These are phyloP conservation scores for Microctonus brassicae DNA, from an alignment of 2,888 invertebrate species.

Conservation along the genomic window DNA sequence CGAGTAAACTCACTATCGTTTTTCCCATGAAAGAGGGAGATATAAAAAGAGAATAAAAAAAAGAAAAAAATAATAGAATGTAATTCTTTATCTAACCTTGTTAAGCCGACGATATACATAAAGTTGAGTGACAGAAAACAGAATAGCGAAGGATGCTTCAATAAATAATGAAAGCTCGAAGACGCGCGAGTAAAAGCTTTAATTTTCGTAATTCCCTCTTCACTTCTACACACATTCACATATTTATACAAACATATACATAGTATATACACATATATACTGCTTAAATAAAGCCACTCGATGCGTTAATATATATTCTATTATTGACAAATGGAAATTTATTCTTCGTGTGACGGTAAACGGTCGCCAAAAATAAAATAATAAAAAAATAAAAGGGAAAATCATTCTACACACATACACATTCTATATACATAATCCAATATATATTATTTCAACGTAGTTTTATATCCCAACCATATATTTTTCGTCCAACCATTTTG, in stretches of 20 bases:
- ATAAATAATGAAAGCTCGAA: slow-evolving; percentile 10
- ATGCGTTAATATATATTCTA: too few species aligned
- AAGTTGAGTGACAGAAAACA: background rate
- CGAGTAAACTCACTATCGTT: background rate
- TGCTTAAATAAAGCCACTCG: too few species aligned
- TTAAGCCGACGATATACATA: background rate
- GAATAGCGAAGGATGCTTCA: background rate
- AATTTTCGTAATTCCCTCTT: slow-evolving; percentile 1
- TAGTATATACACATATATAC: too few species aligned
- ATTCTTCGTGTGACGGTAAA: background rate
- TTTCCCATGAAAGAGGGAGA: background rate
- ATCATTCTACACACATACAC: background rate
- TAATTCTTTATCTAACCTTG: background rate
- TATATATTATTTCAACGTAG: background rate
- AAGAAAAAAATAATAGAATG: background rate
- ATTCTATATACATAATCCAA: background rate
- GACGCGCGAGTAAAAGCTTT: slow-evolving; percentile 7
- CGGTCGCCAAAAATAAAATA: background rate
- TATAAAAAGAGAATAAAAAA: background rate
- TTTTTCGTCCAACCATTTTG: background rate
- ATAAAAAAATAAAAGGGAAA: background rate
- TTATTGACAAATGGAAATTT: background rate
- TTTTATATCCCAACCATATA: background rate
- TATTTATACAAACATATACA: background rate
- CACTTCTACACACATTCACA: background rate